phyloP scores from a whole-genome alignment of 2,113 vertebrate genomes.

The Caracal caracal region DNA sequence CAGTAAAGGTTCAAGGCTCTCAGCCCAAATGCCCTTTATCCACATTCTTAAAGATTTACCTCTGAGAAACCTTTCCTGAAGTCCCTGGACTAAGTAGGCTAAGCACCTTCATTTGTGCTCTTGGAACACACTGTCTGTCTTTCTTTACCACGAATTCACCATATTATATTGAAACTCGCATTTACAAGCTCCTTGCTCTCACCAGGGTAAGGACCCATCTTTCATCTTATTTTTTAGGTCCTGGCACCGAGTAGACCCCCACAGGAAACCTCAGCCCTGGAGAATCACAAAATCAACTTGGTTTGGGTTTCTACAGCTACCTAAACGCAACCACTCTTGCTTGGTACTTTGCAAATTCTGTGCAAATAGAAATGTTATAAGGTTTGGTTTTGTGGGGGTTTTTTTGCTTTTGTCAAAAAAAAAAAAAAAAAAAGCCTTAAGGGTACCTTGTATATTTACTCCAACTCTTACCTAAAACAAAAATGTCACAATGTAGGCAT shows the following conservation, averaged over 20 bases:
- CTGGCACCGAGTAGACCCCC: neutral
- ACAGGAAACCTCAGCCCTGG: neutral
- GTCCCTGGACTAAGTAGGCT: neutral
- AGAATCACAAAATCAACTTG: neutral
- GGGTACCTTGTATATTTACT: neutral
- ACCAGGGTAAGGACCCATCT: neutral
- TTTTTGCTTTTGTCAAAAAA: neutral
- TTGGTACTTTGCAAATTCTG: neutral
- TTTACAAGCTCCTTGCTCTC: neutral
- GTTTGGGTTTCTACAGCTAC: neutral
- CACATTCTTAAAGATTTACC: neutral
- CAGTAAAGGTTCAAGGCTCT: neutral
- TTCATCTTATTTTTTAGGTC: neutral
- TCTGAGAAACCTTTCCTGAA: neutral
- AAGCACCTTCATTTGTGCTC: neutral
- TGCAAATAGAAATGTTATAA: neutral
- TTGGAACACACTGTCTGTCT: neutral
- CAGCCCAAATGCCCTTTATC: neutral
- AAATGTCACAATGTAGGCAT: conserved; percentile 16
- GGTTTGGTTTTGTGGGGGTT: neutral
- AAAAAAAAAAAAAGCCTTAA: neutral
- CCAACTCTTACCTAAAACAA: conserved; percentile 7
- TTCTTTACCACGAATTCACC: neutral
- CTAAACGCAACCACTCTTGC: neutral
- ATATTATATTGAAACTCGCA: neutral